These are phyloP conservation scores for Paratilapia polleni DNA, from an alignment of 2,113 vertebrate genomes.

Conservation along the genomic window DNA sequence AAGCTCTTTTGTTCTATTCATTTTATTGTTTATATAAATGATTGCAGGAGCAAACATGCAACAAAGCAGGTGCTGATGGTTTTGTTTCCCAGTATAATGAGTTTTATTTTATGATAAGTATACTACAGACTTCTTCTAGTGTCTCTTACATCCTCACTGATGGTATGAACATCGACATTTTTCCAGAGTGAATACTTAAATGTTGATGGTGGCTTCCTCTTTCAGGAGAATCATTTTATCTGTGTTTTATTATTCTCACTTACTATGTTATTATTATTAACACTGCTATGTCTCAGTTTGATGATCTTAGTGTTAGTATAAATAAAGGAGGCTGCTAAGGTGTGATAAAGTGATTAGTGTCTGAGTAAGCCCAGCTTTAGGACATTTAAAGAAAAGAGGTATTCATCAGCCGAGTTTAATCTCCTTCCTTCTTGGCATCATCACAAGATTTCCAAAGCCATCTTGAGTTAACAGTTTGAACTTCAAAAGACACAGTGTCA, in stretches of 20 bases:
- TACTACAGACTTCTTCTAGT: not conserved
- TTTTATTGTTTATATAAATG: not conserved
- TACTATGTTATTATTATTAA: not conserved
- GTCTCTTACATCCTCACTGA: not conserved
- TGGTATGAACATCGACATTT: not conserved
- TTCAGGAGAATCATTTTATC: not conserved
- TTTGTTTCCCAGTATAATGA: not conserved
- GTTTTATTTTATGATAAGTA: not conserved
- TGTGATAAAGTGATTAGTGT: not conserved
- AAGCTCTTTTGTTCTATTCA: not conserved
- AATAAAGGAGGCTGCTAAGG: too few species aligned
- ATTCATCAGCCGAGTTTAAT: not conserved
- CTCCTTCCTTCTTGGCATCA: not conserved
- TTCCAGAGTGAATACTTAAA: not conserved
- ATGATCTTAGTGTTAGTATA: too few species aligned
- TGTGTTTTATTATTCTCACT: not conserved
- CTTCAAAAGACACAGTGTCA: not conserved
- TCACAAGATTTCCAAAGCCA: not conserved
- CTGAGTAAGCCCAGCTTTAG: not conserved
- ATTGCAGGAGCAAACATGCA: not conserved
- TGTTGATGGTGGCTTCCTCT: not conserved
- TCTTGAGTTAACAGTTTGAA: not conserved
- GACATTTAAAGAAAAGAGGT: not conserved
- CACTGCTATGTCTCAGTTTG: too few species aligned
- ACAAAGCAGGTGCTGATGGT: not conserved